These are phyloP conservation scores for Pempheris klunzingeri DNA, from an alignment of 2,797 vertebrate species.

Conservation along the genomic window DNA sequence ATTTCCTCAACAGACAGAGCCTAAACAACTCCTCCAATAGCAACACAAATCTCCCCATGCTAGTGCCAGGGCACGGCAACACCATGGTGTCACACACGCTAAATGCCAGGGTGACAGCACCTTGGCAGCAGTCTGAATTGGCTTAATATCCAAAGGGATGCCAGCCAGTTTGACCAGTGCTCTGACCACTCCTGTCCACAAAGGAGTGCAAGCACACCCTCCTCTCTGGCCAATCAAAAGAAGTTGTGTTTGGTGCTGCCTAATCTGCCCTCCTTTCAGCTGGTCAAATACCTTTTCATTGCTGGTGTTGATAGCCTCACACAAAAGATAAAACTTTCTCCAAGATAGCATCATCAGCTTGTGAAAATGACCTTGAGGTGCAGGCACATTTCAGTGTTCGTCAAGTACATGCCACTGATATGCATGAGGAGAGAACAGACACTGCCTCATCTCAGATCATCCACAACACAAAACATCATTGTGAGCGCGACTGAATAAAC, in stretches of 20 bases:
- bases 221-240: conserved; percentile 53
- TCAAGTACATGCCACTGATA: not conserved
- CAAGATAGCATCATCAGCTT: not conserved
- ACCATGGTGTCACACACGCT: conserved; percentile 34
- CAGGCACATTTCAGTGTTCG: not conserved
- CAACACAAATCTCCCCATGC: conserved; percentile 30
- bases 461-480: conserved; percentile 5
- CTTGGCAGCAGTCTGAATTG: conserved; percentile 45
- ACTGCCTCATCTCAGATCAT: not conserved
- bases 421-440: not conserved
- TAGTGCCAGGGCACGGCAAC: conserved; percentile 50
- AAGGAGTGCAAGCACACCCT: conserved; percentile 48
- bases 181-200: conserved; percentile 23
- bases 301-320: not conserved
- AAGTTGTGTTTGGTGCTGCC: not conserved
- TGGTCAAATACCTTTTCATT: not conserved
- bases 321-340: not conserved
- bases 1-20: conserved; percentile 33
- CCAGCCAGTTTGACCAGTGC: conserved; percentile 44
- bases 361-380: conserved; percentile 10
- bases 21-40: conserved; percentile 31
- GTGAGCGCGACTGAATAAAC: conserved; percentile 1
- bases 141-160: conserved; percentile 9
- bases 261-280: not conserved
- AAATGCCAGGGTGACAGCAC: conserved; percentile 23